Evolutionary conservation across 2,888 invertebrate genomes (phyloP), one percentile per base, ranked within the genome.

Genomic region (Cataglyphis albicans): DNA sequence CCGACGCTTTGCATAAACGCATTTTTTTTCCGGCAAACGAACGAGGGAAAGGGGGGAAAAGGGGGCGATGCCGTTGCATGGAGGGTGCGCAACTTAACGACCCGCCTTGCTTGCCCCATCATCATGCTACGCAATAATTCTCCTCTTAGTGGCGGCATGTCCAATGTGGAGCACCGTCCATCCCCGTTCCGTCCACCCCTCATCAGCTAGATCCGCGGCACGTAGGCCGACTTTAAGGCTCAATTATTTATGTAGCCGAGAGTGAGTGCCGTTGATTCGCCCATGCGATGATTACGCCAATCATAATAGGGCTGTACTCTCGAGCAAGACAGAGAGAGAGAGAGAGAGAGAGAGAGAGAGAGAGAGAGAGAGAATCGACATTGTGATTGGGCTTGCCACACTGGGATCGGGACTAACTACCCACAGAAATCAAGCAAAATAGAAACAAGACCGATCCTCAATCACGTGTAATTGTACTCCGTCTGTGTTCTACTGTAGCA

Each of bases 401-500:
- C 80, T 52, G 82, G 59, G 70, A 86, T 81, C 87, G 32, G 76
- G 68, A 85, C 85, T 88, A 88, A 88, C 88, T 88, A 86, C 83
- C 78, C 63, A 83, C 75, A 84, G 89, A 83, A 89, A 87, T 89
- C 89, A 85, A 89, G 83, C 81, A 89, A 89, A 87, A 89, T 86
- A 89, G 85, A 84, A 89, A 85, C 84, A 82, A 89, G 81, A 88
- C 78, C 75, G 84, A 81, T 84, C 84, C 87, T 89, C 88, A 84
- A 89, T 89, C 90, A 89, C 83, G 82, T 82, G 72, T 89, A 89
- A 89, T 89, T 89, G 83, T 85, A 83, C 86, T 86, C 80, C 67
- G 86, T 86, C 86, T 83, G 81, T 84, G 81, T 88, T 87, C 87
- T 67, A 73, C 52, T 44, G 83, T 29, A 29, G 25, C 32, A 35